Percentiles rank a stretch among this genome's conserved stretches.
Evolutionary conservation across 2,797 vertebrate genomes (phyloP).

Genomic region (Halcyon smyrnensis): DNA sequence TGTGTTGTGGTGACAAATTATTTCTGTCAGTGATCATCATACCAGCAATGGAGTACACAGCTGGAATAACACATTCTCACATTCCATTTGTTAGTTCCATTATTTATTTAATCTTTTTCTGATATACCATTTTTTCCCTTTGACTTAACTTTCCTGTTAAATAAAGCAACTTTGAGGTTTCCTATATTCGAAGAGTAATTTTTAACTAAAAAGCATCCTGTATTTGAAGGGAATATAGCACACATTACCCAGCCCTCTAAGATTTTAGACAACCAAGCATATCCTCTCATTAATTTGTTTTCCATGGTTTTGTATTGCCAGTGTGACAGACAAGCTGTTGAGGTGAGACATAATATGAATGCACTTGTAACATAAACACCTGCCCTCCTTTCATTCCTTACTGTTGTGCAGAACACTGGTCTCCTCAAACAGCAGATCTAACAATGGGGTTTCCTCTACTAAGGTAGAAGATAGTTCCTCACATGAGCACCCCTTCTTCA

Average conservation of each 20-base stretch:
- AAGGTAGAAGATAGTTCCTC: not conserved
- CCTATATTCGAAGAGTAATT: not conserved
- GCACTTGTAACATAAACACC: not conserved
- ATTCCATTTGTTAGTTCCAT: not conserved
- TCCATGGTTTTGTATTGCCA: not conserved
- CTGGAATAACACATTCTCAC: not conserved
- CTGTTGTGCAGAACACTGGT: not conserved
- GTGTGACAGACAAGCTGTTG: not conserved
- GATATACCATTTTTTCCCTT: not conserved
- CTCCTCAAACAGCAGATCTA: not conserved
- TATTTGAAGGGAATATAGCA: not conserved
- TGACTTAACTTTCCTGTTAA: not conserved
- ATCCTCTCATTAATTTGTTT: not conserved
- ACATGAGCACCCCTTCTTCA: accelerated
- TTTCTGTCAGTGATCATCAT: not conserved
- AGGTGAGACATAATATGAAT: not conserved
- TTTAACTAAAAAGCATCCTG: not conserved
- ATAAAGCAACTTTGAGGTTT: not conserved
- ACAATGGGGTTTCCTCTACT: not conserved
- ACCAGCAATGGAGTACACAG: not conserved
- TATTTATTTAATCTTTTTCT: not conserved
- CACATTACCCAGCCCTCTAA: not conserved
- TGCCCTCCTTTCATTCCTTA: not conserved
- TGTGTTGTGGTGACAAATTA: not conserved
- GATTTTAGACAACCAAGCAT: not conserved